A percentile compares a stretch with the other conserved stretches of the same genome.
These are phyloP conservation scores for Tuta absoluta DNA, from an alignment of 2,888 invertebrate genomes.

Conservation along the genomic window DNA sequence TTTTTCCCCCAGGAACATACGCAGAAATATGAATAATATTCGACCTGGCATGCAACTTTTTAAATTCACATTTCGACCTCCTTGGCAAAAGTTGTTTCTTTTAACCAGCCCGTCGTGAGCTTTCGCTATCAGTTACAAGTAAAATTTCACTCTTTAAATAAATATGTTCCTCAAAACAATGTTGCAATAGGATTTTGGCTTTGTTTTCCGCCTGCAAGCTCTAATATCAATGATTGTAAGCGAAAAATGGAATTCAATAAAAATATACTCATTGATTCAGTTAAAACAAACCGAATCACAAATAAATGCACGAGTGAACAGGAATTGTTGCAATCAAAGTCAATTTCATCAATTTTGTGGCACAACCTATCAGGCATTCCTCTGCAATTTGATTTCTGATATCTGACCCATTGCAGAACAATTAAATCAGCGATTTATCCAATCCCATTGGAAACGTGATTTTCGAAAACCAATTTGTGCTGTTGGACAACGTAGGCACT, in stretches of 20 bases:
- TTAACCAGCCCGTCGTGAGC: no score
- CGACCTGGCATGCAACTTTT: no score
- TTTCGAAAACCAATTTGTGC: slow-evolving; percentile 8
- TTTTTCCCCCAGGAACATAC: no score
- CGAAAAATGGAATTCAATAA: background rate
- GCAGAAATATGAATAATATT: no score
- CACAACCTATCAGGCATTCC: slow-evolving; percentile 11
- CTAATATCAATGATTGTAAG: no score
- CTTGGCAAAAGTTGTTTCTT: no score
- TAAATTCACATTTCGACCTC: no score
- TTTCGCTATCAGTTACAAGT: no score
- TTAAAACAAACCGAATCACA: background rate
- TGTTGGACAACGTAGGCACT: background rate
- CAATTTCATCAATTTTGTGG: background rate
- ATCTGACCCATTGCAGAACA: background rate
- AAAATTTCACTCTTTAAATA: no score
- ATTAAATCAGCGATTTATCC: background rate
- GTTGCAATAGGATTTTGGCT: no score
- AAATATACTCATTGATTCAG: background rate
- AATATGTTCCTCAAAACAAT: no score
- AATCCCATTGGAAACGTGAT: slow-evolving; percentile 5
- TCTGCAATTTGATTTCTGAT: slow-evolving; percentile 3
- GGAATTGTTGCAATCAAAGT: background rate
- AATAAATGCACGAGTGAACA: slow-evolving; percentile 6
- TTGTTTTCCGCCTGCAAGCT: no score